Evolutionary conservation across 2,888 invertebrate species (phyloP).

Genomic region (Ephialtes manifestator): DNA sequence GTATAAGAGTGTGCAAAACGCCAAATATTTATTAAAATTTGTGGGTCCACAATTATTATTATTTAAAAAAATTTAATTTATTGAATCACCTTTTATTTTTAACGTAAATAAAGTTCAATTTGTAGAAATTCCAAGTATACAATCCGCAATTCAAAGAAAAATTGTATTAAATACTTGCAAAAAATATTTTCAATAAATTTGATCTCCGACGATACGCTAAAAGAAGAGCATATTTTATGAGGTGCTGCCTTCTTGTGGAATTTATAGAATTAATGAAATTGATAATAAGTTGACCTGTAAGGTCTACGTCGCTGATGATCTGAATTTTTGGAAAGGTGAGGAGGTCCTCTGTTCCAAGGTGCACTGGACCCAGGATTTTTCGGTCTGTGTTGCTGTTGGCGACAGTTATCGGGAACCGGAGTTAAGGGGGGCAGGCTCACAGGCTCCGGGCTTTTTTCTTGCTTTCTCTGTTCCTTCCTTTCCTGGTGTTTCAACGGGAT

Average conservation of each 20-base stretch:
- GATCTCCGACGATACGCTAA: too few relatives aligned
- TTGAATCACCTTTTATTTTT: too few relatives aligned
- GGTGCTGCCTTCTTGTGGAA: background rate
- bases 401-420: constrained; percentile 76
- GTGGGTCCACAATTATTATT: too few relatives aligned
- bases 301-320: constrained; percentile 79
- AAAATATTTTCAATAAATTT: too few relatives aligned
- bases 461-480: constrained; percentile 76
- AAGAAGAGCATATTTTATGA: too few relatives aligned
- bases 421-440: constrained; percentile 82
- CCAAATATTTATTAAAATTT: too few relatives aligned
- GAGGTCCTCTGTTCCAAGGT: constrained; percentile 64
- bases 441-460: constrained; percentile 71
- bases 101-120: too few relatives aligned
- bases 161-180: too few relatives aligned
- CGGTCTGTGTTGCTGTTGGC: constrained; percentile 50
- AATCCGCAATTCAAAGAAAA: too few relatives aligned
- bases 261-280: background rate
- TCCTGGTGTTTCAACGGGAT: constrained; percentile 83
- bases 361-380: constrained; percentile 51
- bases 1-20: too few relatives aligned
- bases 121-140: too few relatives aligned
- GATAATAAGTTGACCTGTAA: constrained; percentile 78
- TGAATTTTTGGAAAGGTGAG: constrained; percentile 66
- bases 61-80: too few relatives aligned